Percentiles rank a stretch among this genome's conserved stretches.
phyloP scores from a whole-genome alignment of 2,113 vertebrate genomes.

The Hydrochoerus hydrochaeris region DNA sequence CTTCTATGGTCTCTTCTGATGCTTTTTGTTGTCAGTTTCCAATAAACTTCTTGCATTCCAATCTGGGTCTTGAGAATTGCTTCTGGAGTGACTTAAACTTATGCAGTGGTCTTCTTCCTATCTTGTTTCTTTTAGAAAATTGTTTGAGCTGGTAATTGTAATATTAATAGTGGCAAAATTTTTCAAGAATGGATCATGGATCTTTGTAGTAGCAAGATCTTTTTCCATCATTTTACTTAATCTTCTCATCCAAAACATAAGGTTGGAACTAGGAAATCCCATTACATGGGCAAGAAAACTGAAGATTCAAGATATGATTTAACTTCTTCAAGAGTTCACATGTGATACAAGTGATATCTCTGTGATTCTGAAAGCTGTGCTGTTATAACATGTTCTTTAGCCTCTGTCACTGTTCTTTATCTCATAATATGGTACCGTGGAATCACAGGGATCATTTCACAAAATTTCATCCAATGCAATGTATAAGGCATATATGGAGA shows the following conservation, averaged over 20 bases:
- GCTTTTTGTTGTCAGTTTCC: background rate
- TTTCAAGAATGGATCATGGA: background rate
- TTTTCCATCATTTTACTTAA: background rate
- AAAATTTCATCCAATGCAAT: background rate
- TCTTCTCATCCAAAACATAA: background rate
- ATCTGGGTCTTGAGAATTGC: background rate
- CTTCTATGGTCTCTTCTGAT: background rate
- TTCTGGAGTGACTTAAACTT: background rate
- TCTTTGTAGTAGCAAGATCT: background rate
- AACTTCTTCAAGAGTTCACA: background rate
- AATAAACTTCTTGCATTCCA: background rate
- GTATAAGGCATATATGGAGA: accelerated
- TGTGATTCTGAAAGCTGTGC: background rate
- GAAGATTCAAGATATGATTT: background rate
- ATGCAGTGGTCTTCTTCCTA: background rate
- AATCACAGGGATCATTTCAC: background rate
- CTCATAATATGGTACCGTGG: background rate
- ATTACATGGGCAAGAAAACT: background rate
- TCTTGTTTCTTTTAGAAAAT: background rate
- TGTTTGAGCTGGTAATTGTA: background rate
- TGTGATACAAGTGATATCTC: background rate
- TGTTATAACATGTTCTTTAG: background rate
- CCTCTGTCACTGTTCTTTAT: background rate
- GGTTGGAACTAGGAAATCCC: background rate
- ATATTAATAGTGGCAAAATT: background rate